Evolutionary conservation across 2,797 vertebrate genomes (phyloP), one percentile per base, ranked within the genome.

Genomic region (Sciurus vulgaris): DNA sequence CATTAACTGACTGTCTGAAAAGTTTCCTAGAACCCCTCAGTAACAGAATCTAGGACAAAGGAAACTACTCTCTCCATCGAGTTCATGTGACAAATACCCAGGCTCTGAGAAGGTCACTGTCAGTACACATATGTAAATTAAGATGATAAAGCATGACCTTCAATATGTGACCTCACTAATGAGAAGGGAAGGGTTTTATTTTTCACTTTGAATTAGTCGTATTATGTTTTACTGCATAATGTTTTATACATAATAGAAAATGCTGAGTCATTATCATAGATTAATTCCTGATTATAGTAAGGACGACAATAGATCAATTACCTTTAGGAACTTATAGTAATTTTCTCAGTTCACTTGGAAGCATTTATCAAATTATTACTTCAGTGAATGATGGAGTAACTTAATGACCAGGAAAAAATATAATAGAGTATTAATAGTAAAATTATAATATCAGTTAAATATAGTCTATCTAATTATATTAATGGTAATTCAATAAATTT

Each of bases 261-360:
- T 33, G 26, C 26, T 67, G 26, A 89, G 33, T 91, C 38, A 67
- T 26, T 59, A 51, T 35, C 59, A 49, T 84, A 81, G 38, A 76
- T 78, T 86, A 92, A 77, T 82, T 93, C 33, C 67, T 95, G 12
- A 85, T 41, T 84, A 87, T 2, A 47, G 47, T 67, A 70, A 87
- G 61, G 7, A 84, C 44, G 35, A 74, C 35, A 79, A 83, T 77
- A 65, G 67, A 79, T 65, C 44, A 86, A 51, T 87, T 67, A 88
- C 22, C 38, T 89, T 65, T 67, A 33, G 30, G 15, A 88, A 84
- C 38, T 33, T 24, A 74, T 0, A 56, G n/a, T 56, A 24, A 18
- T 79, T 87, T 94, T 77, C 61, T 91, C 51, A 78, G 79, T 81
- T 86, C 49, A 79, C 15, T 72, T 88, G 12, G 10, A 83, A 92